Evolutionary conservation across 2,113 vertebrate genomes (phyloP).

Genomic region (Burhinus oedicnemus): DNA sequence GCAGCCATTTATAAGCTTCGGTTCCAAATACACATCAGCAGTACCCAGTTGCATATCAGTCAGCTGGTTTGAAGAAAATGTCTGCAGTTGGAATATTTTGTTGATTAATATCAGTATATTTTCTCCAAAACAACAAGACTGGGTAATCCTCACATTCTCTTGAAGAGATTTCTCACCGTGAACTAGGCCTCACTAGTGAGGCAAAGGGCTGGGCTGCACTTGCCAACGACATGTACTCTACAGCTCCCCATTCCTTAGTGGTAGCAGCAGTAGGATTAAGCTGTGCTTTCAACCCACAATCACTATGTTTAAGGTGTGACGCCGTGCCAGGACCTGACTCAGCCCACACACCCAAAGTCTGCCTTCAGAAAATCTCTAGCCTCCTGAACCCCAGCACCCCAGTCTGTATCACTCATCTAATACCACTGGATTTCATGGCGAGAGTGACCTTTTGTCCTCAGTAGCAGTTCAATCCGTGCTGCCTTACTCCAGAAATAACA

Average conservation of each 20-base stretch:
- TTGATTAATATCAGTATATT: not conserved
- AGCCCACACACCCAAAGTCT: not conserved
- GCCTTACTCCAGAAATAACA: not conserved
- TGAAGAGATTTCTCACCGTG: not conserved
- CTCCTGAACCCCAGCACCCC: rapidly evolving
- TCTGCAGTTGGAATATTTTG: not conserved
- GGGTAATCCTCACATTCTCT: not conserved
- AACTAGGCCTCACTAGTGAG: not conserved
- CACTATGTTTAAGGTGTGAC: not conserved
- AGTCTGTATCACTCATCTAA: not conserved
- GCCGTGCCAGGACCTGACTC: not conserved
- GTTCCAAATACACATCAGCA: not conserved
- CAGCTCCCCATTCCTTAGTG: not conserved
- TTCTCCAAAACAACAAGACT: not conserved
- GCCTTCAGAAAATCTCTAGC: not conserved
- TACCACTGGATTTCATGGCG: not conserved
- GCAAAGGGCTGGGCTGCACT: not conserved
- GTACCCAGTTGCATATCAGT: not conserved
- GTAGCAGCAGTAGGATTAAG: not conserved
- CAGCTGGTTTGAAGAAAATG: not conserved
- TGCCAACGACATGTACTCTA: not conserved
- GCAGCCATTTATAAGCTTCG: not conserved
- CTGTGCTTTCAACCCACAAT: not conserved
- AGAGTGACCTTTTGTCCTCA: not conserved
- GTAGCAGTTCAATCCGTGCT: not conserved